These are phyloP conservation scores for Seira sanloemensis DNA, from an alignment of 2,888 invertebrate genomes.

Conservation along the genomic window DNA sequence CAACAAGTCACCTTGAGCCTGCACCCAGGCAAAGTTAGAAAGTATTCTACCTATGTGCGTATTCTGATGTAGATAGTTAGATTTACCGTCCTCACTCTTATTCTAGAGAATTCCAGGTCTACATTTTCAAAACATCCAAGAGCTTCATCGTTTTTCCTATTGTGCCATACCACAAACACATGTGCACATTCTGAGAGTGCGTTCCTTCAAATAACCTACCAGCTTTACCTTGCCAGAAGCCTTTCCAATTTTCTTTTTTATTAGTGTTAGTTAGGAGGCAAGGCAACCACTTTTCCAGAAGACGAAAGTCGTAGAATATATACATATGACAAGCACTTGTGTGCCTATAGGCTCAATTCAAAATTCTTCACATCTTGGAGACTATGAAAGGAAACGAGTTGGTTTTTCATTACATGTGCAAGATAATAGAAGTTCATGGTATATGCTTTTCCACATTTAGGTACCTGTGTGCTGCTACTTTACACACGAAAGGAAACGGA, in stretches of 20 bases:
- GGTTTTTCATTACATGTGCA: not conserved
- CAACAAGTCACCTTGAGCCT: conserved; percentile 5
- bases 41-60: not conserved
- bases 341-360: not conserved
- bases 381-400: not conserved
- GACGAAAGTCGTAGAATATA: conserved; percentile 8
- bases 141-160: conserved; percentile 28
- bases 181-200: not conserved
- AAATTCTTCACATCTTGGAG: not conserved
- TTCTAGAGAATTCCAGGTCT: no score
- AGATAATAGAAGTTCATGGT: not conserved
- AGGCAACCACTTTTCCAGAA: conserved; percentile 15
- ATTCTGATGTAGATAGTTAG: no score
- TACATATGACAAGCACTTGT: not conserved
- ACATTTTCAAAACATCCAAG: no score
- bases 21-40: not conserved
- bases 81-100: no score
- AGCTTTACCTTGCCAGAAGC: not conserved
- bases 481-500: not conserved
- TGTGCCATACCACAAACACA: not conserved
- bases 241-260: conserved; percentile 53
- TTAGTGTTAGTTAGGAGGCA: no score
- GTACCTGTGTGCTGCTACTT: not conserved
- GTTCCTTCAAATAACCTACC: not conserved
- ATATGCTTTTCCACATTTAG: not conserved